These are phyloP conservation scores for Aelia acuminata DNA, from an alignment of 2,888 invertebrate genomes.

Conservation along the genomic window DNA sequence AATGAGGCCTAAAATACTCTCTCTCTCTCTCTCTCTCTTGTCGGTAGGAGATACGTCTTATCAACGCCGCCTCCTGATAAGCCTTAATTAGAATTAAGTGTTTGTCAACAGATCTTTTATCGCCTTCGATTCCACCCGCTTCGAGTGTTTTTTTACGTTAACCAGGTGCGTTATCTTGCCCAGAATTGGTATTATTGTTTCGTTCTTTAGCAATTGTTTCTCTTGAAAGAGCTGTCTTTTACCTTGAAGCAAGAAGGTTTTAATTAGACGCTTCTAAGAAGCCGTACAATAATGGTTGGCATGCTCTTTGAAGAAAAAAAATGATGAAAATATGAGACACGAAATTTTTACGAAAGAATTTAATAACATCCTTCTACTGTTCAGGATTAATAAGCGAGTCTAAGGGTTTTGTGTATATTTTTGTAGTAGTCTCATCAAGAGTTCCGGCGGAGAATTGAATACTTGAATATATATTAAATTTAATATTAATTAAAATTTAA, in stretches of 20 bases:
- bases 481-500: too few species aligned
- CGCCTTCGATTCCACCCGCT: background rate
- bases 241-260: background rate
- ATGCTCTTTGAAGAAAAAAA: background rate
- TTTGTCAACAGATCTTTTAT: slow-evolving; percentile 47
- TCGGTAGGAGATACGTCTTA: slow-evolving; percentile 29
- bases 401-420: background rate
- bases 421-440: background rate
- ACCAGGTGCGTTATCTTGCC: background rate
- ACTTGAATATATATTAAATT: background rate
- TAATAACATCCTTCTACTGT: background rate
- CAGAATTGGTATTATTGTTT: background rate
- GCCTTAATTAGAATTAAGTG: slow-evolving; percentile 47
- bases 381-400: background rate
- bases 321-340: background rate
- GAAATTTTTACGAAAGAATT: background rate
- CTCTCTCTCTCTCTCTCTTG: background rate
- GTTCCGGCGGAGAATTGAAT: background rate
- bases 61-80: slow-evolving; percentile 42
- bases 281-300: background rate
- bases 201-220: background rate
- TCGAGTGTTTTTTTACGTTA: slow-evolving; percentile 34
- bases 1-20: background rate
- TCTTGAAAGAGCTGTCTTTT: background rate
- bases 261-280: slow-evolving; percentile 21